These are phyloP conservation scores for Maniola hyperantus DNA, from an alignment of 2,888 invertebrate species.

Conservation along the genomic window DNA sequence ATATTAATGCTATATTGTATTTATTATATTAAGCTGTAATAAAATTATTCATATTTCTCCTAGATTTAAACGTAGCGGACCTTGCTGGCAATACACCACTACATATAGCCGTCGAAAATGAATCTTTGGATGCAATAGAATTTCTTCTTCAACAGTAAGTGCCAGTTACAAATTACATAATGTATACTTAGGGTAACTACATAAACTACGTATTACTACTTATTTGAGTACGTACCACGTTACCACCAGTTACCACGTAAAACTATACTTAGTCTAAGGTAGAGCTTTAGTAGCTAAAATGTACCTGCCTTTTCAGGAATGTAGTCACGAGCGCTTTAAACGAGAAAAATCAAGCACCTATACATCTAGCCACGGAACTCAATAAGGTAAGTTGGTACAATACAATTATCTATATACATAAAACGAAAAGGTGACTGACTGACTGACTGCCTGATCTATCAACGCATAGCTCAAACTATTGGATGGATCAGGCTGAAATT, in stretches of 20 bases:
- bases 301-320: slow-evolving; percentile 73
- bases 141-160: slow-evolving; percentile 89
- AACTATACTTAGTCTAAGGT: too few species aligned
- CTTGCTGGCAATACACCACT: slow-evolving; percentile 91
- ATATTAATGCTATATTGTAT: too few species aligned
- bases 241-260: too few species aligned
- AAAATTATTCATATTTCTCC: slow-evolving; percentile 35
- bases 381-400: slow-evolving; percentile 76
- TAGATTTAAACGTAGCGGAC: slow-evolving; percentile 88
- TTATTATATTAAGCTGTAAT: too few species aligned
- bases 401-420: too few species aligned
- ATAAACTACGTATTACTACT: too few species aligned
- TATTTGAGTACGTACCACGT: too few species aligned
- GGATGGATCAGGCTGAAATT: too few species aligned
- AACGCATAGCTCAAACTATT: too few species aligned
- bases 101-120: slow-evolving; percentile 90
- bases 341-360: slow-evolving; percentile 89
- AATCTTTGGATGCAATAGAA: slow-evolving; percentile 87
- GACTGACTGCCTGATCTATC: too few species aligned
- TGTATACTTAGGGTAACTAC: too few species aligned
- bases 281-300: slow-evolving; percentile 57
- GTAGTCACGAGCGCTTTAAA: slow-evolving; percentile 88
- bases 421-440: too few species aligned
- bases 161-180: neutral
- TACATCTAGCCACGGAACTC: slow-evolving; percentile 90